Evolutionary conservation across 2,113 vertebrate genomes (phyloP).

Genomic region (Mungos mungo): DNA sequence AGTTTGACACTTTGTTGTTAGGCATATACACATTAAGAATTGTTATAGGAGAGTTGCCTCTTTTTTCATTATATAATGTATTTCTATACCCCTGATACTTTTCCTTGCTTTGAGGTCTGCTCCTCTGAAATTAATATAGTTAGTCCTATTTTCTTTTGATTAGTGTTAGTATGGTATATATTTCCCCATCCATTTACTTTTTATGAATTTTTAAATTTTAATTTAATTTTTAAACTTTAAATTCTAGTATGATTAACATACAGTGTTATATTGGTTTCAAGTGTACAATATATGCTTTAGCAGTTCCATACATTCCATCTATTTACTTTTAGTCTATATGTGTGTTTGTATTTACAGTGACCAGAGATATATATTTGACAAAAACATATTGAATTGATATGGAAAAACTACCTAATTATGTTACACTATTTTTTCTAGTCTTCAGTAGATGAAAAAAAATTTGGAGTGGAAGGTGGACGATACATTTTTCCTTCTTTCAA

Average conservation of each 20-base stretch:
- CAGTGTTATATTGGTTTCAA: neutral
- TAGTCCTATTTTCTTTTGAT: neutral
- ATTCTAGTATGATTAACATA: neutral
- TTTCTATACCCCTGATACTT: neutral
- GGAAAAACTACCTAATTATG: neutral
- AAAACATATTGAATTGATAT: neutral
- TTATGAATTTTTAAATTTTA: neutral
- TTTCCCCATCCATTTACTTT: neutral
- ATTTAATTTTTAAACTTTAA: neutral
- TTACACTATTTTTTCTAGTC: neutral
- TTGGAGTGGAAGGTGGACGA: neutral
- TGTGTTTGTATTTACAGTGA: neutral
- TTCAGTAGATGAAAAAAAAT: neutral
- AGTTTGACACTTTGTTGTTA: neutral
- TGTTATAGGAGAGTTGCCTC: neutral
- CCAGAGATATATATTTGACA: neutral
- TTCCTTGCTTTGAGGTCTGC: neutral
- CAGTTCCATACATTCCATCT: neutral
- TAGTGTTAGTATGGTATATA: neutral
- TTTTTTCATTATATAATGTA: neutral
- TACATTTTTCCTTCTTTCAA: neutral
- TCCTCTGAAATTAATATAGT: neutral
- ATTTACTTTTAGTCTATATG: neutral
- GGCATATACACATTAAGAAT: neutral
- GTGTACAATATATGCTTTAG: neutral